These are phyloP conservation scores for Sardina pilchardus DNA, from an alignment of 2,113 vertebrate species.

Conservation along the genomic window DNA sequence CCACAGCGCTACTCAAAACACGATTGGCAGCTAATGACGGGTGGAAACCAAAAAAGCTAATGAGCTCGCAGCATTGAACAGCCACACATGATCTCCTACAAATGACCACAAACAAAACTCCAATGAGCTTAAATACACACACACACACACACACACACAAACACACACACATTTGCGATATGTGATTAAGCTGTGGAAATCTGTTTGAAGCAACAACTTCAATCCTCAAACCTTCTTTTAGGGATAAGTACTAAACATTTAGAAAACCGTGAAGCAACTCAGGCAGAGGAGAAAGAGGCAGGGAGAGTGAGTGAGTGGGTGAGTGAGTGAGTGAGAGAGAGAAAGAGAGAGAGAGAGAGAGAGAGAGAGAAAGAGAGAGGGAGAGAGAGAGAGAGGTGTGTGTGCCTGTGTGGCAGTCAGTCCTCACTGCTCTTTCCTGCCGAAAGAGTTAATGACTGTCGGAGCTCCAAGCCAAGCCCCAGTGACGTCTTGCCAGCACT, in stretches of 20 bases:
- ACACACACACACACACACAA: too few species aligned
- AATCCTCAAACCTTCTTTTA: background rate
- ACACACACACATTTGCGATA: background rate
- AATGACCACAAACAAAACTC: background rate
- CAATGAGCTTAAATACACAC: background rate
- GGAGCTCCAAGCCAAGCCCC: constrained; percentile 53
- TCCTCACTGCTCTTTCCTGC: constrained; percentile 30
- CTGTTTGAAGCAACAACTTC: background rate
- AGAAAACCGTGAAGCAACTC: background rate
- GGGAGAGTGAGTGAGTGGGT: background rate
- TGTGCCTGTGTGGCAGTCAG: constrained; percentile 10
- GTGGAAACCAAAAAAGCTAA: background rate
- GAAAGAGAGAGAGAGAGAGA: too few species aligned
- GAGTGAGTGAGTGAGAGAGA: too few species aligned
- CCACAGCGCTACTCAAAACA: background rate
- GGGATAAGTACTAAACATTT: background rate
- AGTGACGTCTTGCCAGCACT: constrained; percentile 46
- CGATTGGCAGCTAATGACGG: background rate
- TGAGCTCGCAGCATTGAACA: background rate
- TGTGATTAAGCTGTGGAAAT: background rate
- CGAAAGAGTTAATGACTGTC: constrained; percentile 58
- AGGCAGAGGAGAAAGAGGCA: background rate
- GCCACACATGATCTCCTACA: constrained; percentile 3
- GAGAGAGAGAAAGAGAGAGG: background rate
- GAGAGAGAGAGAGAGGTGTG: background rate